phyloP scores from a whole-genome alignment of 2,888 invertebrate species.

The Tricholauxania praeusta region DNA sequence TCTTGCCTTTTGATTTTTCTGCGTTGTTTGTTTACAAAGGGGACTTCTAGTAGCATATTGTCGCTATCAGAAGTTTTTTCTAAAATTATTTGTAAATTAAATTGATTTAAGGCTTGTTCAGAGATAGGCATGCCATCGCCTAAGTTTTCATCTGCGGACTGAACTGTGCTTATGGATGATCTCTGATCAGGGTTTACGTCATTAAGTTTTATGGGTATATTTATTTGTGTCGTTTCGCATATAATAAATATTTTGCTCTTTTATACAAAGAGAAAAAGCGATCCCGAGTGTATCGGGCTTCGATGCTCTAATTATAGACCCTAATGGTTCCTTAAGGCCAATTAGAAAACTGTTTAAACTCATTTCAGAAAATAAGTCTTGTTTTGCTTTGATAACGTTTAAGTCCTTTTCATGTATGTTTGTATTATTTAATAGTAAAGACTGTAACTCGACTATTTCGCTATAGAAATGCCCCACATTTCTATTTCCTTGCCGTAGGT shows the following conservation, averaged over 20 bases:
- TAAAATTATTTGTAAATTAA: slow-evolving; percentile 42
- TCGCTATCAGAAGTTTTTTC: slow-evolving; percentile 28
- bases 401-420: slow-evolving; percentile 45
- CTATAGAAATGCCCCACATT: slow-evolving; percentile 44
- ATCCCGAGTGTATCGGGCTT: slow-evolving; percentile 37
- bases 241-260: slow-evolving; percentile 44
- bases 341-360: slow-evolving; percentile 46
- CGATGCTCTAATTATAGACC: slow-evolving; percentile 47
- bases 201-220: slow-evolving; percentile 3
- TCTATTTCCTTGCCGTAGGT: too few species aligned
- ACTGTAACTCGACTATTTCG: slow-evolving; percentile 46
- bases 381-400: slow-evolving; percentile 45
- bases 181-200: neutral
- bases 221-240: slow-evolving; percentile 1
- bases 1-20: slow-evolving; percentile 31
- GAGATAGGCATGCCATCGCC: slow-evolving; percentile 42
- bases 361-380: slow-evolving; percentile 46
- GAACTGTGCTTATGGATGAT: neutral
- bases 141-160: slow-evolving; percentile 20
- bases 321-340: slow-evolving; percentile 47
- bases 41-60: slow-evolving; percentile 32
- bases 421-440: slow-evolving; percentile 44
- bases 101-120: slow-evolving; percentile 45
- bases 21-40: slow-evolving; percentile 42
- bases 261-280: slow-evolving; percentile 43